phyloP scores from a whole-genome alignment of 2,113 vertebrate genomes.

The Triplophysa siluroides region DNA sequence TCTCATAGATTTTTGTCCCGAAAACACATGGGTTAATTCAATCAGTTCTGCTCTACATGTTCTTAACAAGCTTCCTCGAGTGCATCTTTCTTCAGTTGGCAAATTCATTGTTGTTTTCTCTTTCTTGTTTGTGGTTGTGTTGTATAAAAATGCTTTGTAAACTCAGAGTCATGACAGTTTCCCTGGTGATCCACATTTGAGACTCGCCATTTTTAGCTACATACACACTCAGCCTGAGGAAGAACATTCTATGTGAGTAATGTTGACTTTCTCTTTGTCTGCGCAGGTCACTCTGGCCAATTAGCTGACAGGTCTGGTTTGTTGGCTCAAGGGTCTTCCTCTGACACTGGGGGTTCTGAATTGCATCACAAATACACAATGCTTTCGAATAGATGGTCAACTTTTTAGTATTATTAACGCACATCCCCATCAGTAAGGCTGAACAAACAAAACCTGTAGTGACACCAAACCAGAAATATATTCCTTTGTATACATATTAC shows the following conservation, averaged over 20 bases:
- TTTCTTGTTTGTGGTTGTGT: not conserved
- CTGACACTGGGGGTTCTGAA: conserved; percentile 22
- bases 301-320: conserved; percentile 4
- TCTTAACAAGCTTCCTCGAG: conserved; percentile 28
- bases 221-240: conserved; percentile 31
- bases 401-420: no score
- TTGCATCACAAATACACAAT: not conserved
- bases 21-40: conserved; percentile 36
- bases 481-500: no score
- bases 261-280: conserved; percentile 41
- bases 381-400: not conserved
- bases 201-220: conserved; percentile 25
- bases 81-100: conserved; percentile 12
- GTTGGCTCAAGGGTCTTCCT: conserved; percentile 22
- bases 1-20: conserved; percentile 1
- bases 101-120: not conserved
- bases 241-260: conserved; percentile 26
- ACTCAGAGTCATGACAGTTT: conserved; percentile 31
- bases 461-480: no score
- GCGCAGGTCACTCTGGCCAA: conserved; percentile 32
- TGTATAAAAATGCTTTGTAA: not conserved
- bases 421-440: no score
- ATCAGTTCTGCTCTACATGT: not conserved
- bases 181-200: conserved; percentile 19
- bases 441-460: no score